These are phyloP conservation scores for Trissonchulus sp. DNA, from an alignment of 2,888 invertebrate genomes.

Conservation along the genomic window DNA sequence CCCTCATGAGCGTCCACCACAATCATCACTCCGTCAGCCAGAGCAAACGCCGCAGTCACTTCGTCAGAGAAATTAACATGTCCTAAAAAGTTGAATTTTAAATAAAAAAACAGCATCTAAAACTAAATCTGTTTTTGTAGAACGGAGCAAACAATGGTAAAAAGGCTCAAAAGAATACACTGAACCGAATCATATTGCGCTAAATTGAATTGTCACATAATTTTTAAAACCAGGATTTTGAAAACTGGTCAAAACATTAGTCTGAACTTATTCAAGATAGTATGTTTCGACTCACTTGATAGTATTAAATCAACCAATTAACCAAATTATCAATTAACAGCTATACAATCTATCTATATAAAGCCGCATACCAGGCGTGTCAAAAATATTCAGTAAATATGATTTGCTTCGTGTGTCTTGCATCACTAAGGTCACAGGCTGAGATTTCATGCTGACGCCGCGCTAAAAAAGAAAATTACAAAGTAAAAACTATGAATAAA, in stretches of 20 bases:
- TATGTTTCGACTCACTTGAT: too few species aligned
- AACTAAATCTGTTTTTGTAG: neutral
- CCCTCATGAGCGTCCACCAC: conserved; percentile 98
- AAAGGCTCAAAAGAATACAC: too few species aligned
- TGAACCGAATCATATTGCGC: too few species aligned
- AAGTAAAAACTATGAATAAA: too few species aligned
- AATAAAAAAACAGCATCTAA: neutral
- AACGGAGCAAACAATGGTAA: too few species aligned
- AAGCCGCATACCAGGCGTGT: conserved; percentile 71
- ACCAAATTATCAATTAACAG: neutral
- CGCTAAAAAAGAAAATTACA: conserved; percentile 58
- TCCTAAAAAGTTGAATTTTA: conserved; percentile 60
- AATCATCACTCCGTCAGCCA: conserved; percentile 79
- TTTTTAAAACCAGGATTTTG: too few species aligned
- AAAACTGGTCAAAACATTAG: too few species aligned
- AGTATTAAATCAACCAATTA: neutral
- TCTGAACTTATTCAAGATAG: too few species aligned
- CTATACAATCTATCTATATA: too few species aligned
- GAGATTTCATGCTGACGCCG: conserved; percentile 92
- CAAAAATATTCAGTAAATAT: conserved; percentile 91
- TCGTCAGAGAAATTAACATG: conserved; percentile 99
- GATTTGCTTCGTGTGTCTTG: conserved; percentile 92
- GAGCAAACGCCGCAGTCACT: conserved; percentile 87
- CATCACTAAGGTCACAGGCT: conserved; percentile 84
- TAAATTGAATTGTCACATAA: too few species aligned